A percentile compares a stretch with the other conserved stretches of the same genome.
These are phyloP conservation scores for Drosophila aldrichi DNA, from an alignment of 2,888 invertebrate genomes.

Conservation along the genomic window DNA sequence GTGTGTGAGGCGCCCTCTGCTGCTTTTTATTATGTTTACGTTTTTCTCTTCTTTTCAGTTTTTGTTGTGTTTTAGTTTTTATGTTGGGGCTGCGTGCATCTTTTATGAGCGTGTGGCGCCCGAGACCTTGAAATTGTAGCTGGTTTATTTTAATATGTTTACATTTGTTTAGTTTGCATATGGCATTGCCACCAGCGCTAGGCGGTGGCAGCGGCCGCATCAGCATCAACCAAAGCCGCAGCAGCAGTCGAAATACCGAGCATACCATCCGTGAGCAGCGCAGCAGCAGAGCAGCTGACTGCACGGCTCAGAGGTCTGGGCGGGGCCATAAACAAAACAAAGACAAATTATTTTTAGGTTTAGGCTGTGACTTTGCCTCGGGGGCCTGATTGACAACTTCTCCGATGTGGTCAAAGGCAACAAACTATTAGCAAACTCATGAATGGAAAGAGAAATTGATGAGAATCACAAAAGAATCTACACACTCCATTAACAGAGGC, in stretches of 20 bases:
- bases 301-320: conserved; percentile 24
- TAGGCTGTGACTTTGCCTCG: conserved; percentile 30
- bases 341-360: conserved; percentile 63
- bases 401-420: background rate
- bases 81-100: conserved; percentile 74
- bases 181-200: conserved; percentile 78
- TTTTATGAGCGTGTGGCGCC: conserved; percentile 76
- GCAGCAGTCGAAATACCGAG: conserved; percentile 23
- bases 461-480: conserved; percentile 20
- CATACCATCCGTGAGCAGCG: conserved; percentile 20
- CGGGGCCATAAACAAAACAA: conserved; percentile 55
- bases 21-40: conserved; percentile 25
- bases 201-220: conserved; percentile 39
- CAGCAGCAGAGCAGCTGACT: conserved; percentile 21
- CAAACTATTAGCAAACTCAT: conserved; percentile 26
- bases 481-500: conserved; percentile 37
- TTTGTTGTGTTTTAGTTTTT: conserved; percentile 58
- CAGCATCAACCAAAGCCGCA: conserved; percentile 18
- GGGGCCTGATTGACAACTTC: conserved; percentile 61
- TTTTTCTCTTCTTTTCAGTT: conserved; percentile 11
- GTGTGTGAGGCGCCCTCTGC: conserved; percentile 32
- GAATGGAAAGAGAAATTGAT: conserved; percentile 37
- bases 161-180: conserved; percentile 79
- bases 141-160: conserved; percentile 79
- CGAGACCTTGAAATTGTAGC: conserved; percentile 79